These are phyloP conservation scores for Mormyrus lacerda DNA, from an alignment of 2,113 vertebrate species.

Conservation along the genomic window DNA sequence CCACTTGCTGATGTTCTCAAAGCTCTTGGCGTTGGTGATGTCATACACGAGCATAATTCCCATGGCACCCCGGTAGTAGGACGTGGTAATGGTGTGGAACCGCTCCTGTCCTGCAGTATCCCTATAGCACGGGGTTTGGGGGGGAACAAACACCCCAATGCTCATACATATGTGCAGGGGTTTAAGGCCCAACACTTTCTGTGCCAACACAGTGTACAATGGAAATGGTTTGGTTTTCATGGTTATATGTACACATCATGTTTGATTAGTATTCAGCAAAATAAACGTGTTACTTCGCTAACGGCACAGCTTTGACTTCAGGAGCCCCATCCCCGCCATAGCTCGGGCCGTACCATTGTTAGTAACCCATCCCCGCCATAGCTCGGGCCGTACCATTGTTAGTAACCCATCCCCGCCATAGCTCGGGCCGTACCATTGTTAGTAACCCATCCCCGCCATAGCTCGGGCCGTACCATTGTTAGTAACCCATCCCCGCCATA, in stretches of 20 bases:
- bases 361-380: no score
- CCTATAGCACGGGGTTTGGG: constrained; percentile 54
- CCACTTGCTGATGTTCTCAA: constrained; percentile 99
- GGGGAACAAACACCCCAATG: background rate
- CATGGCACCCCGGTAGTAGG: constrained; percentile 98
- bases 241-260: background rate
- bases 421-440: no score
- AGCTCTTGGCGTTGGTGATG: constrained; percentile 99
- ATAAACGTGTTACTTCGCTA: background rate
- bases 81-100: constrained; percentile 99
- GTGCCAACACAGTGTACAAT: background rate
- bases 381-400: no score
- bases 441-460: background rate
- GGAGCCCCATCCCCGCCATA: no score
- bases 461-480: background rate
- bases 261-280: background rate
- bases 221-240: background rate
- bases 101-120: constrained; percentile 96
- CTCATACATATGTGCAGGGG: background rate
- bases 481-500: no score
- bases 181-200: background rate
- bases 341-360: background rate
- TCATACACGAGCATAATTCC: constrained; percentile 99
- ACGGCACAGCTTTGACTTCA: no score
- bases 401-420: no score